Base-by-base conservation (phyloP, 2,113 vertebrate genomes). In the Gadus chalcogrammus region DNA sequence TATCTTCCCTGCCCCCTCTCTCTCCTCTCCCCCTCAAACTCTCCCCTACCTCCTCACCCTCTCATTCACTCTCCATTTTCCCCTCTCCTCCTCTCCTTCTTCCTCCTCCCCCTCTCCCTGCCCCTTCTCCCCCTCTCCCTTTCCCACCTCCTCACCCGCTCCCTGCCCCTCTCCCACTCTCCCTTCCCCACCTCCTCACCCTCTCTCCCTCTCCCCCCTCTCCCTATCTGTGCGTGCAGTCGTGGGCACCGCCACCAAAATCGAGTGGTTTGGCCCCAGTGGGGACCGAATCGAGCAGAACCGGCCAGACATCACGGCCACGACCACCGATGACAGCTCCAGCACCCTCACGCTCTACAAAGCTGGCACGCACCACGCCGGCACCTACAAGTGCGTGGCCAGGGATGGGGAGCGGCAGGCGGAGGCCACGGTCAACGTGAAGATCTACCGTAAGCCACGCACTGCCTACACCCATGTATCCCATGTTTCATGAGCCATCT, bases 291-390 rank as follows among this genome's bases (percentile, higher is more conserved):
- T 99, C 77, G 93, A 86, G 5, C 92, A 91, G 0, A 95, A 93
- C 90, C 93, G 95, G 73, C 94, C 94, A 83, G 95, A 94, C 77
- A 92, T 98, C 89, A 96, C 94, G 0, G 96, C 97, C 73, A 92
- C 93, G 65, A 93, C 91, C 31, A 95, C 94, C 0, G 96, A 97
- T 9, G 96, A 96, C 70, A 92, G 90, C 42, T 95, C 95, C 0
- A 96, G 95, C 68, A 97, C 94, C 0, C 97, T 99, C 78, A 99
- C 96, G 60, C 93, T 99, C 89, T 99, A 99, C 89, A 95, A 94
- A 0, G 95, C 95, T 61, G 90, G 93, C 72, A 93, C 93, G 0
- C 95, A 97, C 0, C 94, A 96, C 0, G 96, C 94, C 0, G 97
- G 97, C 74, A 95, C 95, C 24, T 99, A 99, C 87, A 98, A 94